phyloP scores from a whole-genome alignment of 2,113 vertebrate genomes.

The Okapia johnstoni region DNA sequence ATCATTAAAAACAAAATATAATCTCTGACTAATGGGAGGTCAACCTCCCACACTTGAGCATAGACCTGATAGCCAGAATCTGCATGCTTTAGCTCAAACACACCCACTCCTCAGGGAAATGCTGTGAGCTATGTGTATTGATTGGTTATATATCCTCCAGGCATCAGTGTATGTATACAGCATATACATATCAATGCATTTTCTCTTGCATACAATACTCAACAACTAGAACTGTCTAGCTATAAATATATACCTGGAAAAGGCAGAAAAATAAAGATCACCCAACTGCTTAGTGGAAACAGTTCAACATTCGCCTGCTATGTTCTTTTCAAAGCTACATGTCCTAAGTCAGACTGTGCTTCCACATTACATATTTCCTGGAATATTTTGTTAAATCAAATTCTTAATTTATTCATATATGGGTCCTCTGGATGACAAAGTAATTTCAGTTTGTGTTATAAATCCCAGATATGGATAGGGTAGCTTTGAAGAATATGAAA shows the following conservation, averaged over 20 bases:
- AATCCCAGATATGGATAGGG: not conserved
- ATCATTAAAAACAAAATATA: not conserved
- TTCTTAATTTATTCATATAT: slow-evolving; percentile 5
- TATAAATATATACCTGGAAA: not conserved
- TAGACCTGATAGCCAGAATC: not conserved
- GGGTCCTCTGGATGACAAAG: not conserved
- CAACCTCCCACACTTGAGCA: not conserved
- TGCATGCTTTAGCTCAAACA: not conserved
- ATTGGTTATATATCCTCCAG: not conserved
- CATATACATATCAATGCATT: not conserved
- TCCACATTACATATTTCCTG: not conserved
- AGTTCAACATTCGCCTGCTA: not conserved
- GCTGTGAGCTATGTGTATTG: not conserved
- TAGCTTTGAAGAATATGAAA: slow-evolving; percentile 7
- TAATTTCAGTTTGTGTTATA: not conserved
- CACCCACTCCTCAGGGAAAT: not conserved
- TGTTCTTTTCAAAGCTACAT: not conserved
- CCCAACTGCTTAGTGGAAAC: not conserved
- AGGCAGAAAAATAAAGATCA: not conserved
- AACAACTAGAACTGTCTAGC: not conserved
- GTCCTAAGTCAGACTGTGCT: not conserved
- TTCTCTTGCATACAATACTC: not conserved
- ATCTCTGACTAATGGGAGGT: not conserved
- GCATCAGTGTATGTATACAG: not conserved
- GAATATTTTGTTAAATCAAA: slow-evolving; percentile 11